These are phyloP conservation scores for Eolophus roseicapilla DNA, from an alignment of 2,113 vertebrate genomes.

Conservation along the genomic window DNA sequence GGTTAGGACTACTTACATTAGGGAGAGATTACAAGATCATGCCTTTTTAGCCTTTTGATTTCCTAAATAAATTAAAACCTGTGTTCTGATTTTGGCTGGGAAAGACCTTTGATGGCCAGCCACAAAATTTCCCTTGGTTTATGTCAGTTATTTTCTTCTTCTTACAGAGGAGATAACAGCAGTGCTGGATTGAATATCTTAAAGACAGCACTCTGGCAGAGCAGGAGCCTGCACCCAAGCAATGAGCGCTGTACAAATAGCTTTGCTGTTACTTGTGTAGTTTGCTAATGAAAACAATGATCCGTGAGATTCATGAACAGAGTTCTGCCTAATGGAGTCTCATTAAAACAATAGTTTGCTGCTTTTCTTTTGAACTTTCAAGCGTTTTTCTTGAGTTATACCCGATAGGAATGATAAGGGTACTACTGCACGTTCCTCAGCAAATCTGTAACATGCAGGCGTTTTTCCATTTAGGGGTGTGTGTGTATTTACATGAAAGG, in stretches of 20 bases:
- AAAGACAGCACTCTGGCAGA: constrained; percentile 20
- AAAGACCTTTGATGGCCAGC: constrained; percentile 53
- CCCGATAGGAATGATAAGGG: neutral
- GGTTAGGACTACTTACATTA: neutral
- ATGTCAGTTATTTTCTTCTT: neutral
- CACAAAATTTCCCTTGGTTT: constrained; percentile 54
- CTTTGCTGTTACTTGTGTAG: neutral
- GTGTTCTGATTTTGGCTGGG: constrained; percentile 52
- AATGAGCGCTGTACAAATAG: neutral
- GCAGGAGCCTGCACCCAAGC: neutral
- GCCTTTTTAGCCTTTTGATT: neutral
- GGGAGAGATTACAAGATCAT: neutral
- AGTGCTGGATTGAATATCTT: constrained; percentile 9
- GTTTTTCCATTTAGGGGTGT: neutral
- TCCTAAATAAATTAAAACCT: constrained; percentile 37
- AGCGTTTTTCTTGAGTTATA: constrained; percentile 12
- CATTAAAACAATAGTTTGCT: neutral
- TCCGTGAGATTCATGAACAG: neutral
- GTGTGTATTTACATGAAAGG: neutral
- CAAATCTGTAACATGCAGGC: neutral
- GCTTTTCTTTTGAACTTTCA: constrained; percentile 41
- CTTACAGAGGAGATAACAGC: constrained; percentile 41
- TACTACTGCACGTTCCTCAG: neutral
- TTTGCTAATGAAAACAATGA: constrained; percentile 12
- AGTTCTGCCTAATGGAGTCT: constrained; percentile 16